Conservation (phyloP, 1,140 invertebrate genomes). For the Drepana arcuata region DNA sequence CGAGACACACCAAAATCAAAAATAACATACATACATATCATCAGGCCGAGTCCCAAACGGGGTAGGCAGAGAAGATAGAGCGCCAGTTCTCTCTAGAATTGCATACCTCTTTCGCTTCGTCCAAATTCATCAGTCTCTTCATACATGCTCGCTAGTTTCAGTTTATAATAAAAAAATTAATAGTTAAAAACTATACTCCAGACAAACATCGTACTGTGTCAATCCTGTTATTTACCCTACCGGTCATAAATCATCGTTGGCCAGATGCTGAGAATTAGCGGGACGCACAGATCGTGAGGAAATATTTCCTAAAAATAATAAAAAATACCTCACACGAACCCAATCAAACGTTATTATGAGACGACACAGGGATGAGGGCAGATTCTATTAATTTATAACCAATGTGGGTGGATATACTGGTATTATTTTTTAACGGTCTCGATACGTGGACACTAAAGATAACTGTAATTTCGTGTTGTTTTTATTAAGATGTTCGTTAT, state of each 20-base stretch:
- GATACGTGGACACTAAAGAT: slow-evolving; percentile 33
- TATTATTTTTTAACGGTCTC: slow-evolving; percentile 58
- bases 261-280: slow-evolving; percentile 52
- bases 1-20: too few species aligned
- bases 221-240: slow-evolving; percentile 34
- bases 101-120: too few species aligned
- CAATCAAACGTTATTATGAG: slow-evolving; percentile 64
- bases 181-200: too few species aligned
- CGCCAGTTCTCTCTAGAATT: too few species aligned
- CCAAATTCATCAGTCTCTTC: too few species aligned
- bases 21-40: too few species aligned
- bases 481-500: slow-evolving; percentile 39
- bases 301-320: slow-evolving; percentile 48
- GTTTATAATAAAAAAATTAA: too few species aligned
- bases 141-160: too few species aligned
- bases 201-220: slow-evolving; percentile 12
- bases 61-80: too few species aligned
- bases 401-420: slow-evolving; percentile 66
- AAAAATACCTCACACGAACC: slow-evolving; percentile 67
- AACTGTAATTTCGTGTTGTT: slow-evolving; percentile 47
- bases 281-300: slow-evolving; percentile 28
- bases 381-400: slow-evolving; percentile 70
- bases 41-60: too few species aligned
- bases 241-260: slow-evolving; percentile 44
- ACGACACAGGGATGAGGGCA: slow-evolving; percentile 58